A percentile compares a stretch with the other conserved stretches of the same genome.
Conservation (phyloP, 2,797 vertebrate genomes). For the Pseudotriccus pelzelni region DNA sequence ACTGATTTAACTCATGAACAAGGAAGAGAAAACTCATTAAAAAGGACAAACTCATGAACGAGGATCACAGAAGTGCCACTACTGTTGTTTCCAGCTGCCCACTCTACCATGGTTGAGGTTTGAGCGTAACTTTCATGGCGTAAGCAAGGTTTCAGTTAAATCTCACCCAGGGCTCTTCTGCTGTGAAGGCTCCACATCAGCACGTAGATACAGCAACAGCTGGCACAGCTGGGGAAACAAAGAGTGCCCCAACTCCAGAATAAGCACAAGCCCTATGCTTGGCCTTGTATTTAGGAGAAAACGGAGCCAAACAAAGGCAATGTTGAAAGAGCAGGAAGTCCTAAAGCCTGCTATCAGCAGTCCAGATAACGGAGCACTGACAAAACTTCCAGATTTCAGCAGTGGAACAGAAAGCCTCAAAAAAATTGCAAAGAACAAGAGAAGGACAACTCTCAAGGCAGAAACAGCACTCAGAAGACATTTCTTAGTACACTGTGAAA, state of each 20-base stretch:
- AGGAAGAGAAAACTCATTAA: not conserved
- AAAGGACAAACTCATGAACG: not conserved
- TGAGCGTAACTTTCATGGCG: not conserved
- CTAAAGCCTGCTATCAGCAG: not conserved
- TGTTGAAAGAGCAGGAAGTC: not conserved
- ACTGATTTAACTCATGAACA: not conserved
- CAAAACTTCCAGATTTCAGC: not conserved
- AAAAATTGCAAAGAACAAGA: not conserved
- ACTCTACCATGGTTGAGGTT: not conserved
- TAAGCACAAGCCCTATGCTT: not conserved
- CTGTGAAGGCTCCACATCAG: not conserved
- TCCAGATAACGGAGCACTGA: not conserved
- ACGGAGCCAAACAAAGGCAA: accelerated
- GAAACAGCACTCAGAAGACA: not conserved
- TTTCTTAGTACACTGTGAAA: not conserved
- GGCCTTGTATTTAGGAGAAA: not conserved
- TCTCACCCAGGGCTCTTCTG: not conserved
- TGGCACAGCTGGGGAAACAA: not conserved
- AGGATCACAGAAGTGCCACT: not conserved
- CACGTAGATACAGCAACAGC: not conserved
- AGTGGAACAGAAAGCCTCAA: not conserved
- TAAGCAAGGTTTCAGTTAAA: not conserved
- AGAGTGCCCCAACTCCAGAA: not conserved
- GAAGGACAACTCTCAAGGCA: not conserved
- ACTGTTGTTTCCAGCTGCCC: not conserved